These are phyloP conservation scores for Brachyrhaphis roseni DNA, from an alignment of 2,797 vertebrate genomes.

Conservation along the genomic window DNA sequence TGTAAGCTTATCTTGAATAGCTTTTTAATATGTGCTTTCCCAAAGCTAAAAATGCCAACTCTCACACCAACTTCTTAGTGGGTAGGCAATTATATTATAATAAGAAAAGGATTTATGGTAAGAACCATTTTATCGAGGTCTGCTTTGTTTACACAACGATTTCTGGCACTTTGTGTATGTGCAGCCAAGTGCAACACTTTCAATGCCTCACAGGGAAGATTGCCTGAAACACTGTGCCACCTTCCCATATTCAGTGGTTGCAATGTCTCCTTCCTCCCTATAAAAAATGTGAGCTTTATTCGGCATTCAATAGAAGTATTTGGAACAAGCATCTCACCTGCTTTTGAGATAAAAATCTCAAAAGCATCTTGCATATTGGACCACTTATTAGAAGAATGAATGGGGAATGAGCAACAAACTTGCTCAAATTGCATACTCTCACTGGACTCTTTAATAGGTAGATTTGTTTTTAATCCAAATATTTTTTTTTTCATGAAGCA, in stretches of 20 bases:
- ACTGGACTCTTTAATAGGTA: neutral
- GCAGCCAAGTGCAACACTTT: conserved; percentile 7
- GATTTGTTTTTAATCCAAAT: neutral
- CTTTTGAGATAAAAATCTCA: neutral
- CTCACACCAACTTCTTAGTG: conserved; percentile 17
- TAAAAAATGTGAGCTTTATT: neutral
- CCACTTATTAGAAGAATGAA: neutral
- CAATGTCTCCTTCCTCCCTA: neutral
- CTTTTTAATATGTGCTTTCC: conserved; percentile 9
- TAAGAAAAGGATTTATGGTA: conserved; percentile 15
- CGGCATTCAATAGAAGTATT: neutral
- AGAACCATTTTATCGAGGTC: conserved; percentile 14
- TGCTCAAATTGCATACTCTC: neutral
- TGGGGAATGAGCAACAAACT: neutral
- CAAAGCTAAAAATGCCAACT: conserved; percentile 12
- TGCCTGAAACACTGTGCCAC: conserved; percentile 10
- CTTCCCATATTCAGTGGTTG: conserved; percentile 5
- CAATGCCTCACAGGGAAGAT: conserved; percentile 9
- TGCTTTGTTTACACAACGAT: conserved; percentile 14
- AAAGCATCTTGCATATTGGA: neutral
- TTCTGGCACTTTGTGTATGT: conserved; percentile 13
- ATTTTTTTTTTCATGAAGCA: neutral
- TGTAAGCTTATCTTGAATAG: conserved; percentile 11
- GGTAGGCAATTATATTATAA: conserved; percentile 6
- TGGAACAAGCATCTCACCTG: neutral